Evolutionary conservation across 2,113 vertebrate species (phyloP).

Genomic region (Budorcas taxicolor): DNA sequence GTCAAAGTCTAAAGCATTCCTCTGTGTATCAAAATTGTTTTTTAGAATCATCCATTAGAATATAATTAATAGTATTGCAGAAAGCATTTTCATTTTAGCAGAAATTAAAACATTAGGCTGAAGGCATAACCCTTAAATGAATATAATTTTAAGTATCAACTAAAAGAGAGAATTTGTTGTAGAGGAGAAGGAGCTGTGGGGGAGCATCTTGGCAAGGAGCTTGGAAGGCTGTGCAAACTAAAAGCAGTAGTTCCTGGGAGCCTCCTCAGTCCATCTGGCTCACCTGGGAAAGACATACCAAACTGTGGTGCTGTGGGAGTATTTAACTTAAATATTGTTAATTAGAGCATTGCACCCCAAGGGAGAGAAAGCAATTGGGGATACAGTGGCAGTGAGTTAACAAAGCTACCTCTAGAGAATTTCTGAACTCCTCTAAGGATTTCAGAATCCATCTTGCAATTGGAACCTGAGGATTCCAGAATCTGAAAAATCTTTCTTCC

Average conservation of each 20-base stretch:
- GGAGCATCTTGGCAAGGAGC: background rate
- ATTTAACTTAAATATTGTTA: constrained; percentile 17
- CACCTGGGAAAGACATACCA: background rate
- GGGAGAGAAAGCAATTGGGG: background rate
- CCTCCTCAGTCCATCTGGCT: background rate
- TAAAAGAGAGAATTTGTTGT: background rate
- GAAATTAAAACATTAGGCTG: background rate
- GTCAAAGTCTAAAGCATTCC: background rate
- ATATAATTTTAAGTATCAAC: background rate
- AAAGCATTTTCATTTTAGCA: background rate
- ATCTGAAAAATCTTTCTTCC: background rate
- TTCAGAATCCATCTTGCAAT: background rate
- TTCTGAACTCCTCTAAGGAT: background rate
- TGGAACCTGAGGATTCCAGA: background rate
- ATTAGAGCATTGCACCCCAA: background rate
- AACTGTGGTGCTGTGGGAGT: background rate
- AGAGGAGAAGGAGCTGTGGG: background rate
- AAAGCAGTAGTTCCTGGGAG: background rate
- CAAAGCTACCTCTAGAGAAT: background rate
- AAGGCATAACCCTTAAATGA: background rate
- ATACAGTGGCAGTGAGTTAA: background rate
- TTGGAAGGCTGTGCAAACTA: background rate
- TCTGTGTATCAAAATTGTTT: background rate
- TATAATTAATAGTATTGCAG: background rate
- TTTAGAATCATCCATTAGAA: background rate